Percentiles rank a stretch among this genome's conserved stretches.
Conservation (phyloP, 2,113 vertebrate species). For the Lipophrys pholis region DNA sequence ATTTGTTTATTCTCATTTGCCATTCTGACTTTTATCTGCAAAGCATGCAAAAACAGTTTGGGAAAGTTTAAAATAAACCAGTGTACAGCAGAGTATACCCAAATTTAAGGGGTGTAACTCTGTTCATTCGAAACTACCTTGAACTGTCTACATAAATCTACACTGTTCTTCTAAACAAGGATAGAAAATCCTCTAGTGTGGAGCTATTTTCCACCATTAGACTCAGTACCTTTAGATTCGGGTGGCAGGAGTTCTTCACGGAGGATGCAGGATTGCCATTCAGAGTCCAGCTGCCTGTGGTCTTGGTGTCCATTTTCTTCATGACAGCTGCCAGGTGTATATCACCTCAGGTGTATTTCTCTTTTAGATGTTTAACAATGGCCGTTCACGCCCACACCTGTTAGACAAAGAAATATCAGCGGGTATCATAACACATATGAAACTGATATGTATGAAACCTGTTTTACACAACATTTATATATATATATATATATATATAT, state of each 20-base stretch:
- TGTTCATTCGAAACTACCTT: neutral
- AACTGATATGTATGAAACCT: too few relatives aligned
- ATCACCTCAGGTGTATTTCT: neutral
- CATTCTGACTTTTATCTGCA: too few relatives aligned
- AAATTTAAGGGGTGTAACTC: too few relatives aligned
- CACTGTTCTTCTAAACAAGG: neutral
- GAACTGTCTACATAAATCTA: too few relatives aligned
- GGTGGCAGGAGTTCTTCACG: constrained; percentile 61
- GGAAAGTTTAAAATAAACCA: neutral
- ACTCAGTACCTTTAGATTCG: constrained; percentile 79
- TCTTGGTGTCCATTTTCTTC: constrained; percentile 65
- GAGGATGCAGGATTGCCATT: constrained; percentile 51
- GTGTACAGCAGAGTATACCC: too few relatives aligned
- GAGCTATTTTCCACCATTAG: neutral
- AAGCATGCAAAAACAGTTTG: neutral
- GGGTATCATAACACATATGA: neutral
- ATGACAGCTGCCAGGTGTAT: constrained; percentile 5
- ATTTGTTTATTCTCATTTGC: too few relatives aligned
- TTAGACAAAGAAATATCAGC: neutral
- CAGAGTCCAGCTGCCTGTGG: constrained; percentile 55
- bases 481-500: too few relatives aligned
- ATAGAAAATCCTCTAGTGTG: too few relatives aligned
- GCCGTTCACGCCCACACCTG: constrained; percentile 52
- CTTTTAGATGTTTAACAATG: neutral
- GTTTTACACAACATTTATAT: neutral